phyloP scores from a whole-genome alignment of 1,140 invertebrate species.

The Nylanderia fulva region DNA sequence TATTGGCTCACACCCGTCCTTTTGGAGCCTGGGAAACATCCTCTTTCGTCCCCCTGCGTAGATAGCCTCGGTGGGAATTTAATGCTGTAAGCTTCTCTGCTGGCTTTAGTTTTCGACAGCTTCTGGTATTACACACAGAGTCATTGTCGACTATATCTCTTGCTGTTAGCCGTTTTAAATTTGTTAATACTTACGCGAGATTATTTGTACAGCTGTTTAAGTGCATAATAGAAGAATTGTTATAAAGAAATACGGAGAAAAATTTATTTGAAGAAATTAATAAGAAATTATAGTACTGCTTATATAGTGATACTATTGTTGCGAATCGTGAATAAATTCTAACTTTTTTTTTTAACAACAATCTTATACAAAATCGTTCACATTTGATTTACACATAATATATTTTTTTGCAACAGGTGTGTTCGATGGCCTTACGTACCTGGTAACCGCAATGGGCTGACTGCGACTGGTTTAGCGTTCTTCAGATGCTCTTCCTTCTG shows the following conservation, averaged over 20 bases:
- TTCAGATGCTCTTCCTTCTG: slow-evolving; percentile 25
- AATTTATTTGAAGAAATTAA: background rate
- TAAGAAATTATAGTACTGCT: background rate
- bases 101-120: slow-evolving; percentile 34
- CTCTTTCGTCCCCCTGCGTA: background rate
- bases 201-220: too few species aligned
- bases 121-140: slow-evolving; percentile 65
- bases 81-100: slow-evolving; percentile 33
- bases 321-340: background rate
- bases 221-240: background rate
- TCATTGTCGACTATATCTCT: background rate
- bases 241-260: background rate
- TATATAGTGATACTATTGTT: background rate
- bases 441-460: slow-evolving; percentile 39
- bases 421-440: slow-evolving; percentile 1
- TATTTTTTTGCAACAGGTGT: slow-evolving; percentile 38
- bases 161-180: background rate
- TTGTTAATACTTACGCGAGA: background rate
- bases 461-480: slow-evolving; percentile 10
- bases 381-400: background rate
- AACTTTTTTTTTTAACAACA: background rate
- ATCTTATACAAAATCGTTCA: background rate
- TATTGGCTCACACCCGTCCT: background rate
- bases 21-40: background rate
- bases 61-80: slow-evolving; percentile 30